Base-by-base conservation (phyloP, 1,140 invertebrate species). In the Scaptomyza graminum region DNA sequence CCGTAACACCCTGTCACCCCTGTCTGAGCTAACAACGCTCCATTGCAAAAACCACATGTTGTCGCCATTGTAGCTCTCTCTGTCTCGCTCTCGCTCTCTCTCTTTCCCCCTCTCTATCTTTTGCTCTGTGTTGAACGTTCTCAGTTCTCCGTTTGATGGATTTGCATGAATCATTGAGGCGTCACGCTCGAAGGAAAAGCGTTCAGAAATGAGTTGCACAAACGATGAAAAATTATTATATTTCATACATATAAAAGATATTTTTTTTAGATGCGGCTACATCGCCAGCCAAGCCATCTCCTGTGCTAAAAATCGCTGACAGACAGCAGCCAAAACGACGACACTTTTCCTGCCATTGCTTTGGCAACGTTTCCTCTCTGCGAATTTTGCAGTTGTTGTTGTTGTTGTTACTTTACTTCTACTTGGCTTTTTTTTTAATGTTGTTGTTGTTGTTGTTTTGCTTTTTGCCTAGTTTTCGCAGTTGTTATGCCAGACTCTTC, bases 121-220 rank as follows among this genome's bases (percentile, higher is more conserved):
- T 39, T 11, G 43, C 39, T 65, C 55, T 54, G 31, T 52, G 37
- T 6, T n/a, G 5, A 41, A 12, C 5, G 16, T 28, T 68, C 59
- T 41, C 39, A 51, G 46, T 73, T 79, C 70, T 64, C 60, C 50
- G 69, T 64, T 59, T 84, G 83, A 88, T 88, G 83, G 84, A 88
- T 88, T 88, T 88, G 84, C 83, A 88, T 88, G 83, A 88, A 88
- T 88, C 83, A 88, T 88, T 88, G 82, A 85, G 62, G 79, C 83
- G 83, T 88, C 84, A 88, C 79, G 83, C 84, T 88, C 69, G 83
- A 70, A 74, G 44, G 83, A 88, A 83, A 88, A 88, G 63, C 83
- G 83, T 76, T 65, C 72, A 69, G 47, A 80, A 85, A 85, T 87
- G 78, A 84, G 74, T 75, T 66, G 60, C 54, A 54, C 55, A 76